Evolutionary conservation across 92 coral and sea anemone species (phyloP).

Genomic region (Siderastrea siderea): DNA sequence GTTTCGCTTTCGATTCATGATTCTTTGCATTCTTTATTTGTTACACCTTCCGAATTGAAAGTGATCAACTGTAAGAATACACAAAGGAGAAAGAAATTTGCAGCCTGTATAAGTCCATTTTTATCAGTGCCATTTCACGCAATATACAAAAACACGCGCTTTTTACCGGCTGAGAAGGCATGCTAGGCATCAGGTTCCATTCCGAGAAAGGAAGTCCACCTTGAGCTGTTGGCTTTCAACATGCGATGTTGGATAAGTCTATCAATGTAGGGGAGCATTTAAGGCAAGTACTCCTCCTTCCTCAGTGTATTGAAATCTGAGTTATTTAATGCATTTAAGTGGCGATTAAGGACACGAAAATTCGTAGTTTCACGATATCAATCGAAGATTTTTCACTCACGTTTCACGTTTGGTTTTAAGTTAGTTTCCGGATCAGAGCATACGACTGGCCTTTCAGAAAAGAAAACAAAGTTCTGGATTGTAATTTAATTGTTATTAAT

Average conservation of each 20-base stretch:
- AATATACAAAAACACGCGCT: not conserved
- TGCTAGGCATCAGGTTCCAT: not conserved
- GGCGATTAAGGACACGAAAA: too few relatives aligned
- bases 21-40: not conserved
- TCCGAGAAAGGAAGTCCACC: constrained; percentile 22
- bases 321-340: not conserved
- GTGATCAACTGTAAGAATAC: not conserved
- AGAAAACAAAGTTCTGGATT: too few relatives aligned
- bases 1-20: constrained; percentile 34
- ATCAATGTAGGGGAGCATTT: not conserved
- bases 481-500: too few relatives aligned
- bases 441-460: too few relatives aligned
- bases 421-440: too few relatives aligned
- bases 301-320: not conserved
- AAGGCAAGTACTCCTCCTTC: constrained; percentile 2
- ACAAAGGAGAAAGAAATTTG: not conserved
- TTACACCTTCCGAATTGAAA: not conserved
- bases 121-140: not conserved
- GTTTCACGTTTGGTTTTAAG: too few relatives aligned
- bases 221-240: not conserved
- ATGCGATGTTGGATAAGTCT: not conserved
- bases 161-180: not conserved
- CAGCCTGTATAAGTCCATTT: not conserved
- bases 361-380: too few relatives aligned
- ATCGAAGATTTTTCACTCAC: too few relatives aligned